Percentiles rank a stretch among this genome's conserved stretches.
Evolutionary conservation across 1,140 invertebrate genomes (phyloP).

Genomic region (Drosophila watanabei): DNA sequence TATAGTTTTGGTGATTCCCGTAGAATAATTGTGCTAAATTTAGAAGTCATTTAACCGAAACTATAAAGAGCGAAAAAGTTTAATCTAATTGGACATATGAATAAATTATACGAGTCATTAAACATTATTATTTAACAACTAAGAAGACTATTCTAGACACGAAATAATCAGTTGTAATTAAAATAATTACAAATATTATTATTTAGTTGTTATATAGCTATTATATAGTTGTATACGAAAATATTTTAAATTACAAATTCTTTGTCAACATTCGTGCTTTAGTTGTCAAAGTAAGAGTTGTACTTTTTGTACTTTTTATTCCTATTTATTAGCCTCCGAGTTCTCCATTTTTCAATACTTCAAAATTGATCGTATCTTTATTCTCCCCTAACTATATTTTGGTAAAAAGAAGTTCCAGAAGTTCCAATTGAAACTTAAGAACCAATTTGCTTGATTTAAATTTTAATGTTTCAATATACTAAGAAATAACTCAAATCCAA

Average conservation of each 20-base stretch:
- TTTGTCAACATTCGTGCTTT: too few relatives aligned
- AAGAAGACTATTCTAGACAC: neutral
- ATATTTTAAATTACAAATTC: neutral
- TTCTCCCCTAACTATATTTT: too few relatives aligned
- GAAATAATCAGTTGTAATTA: neutral
- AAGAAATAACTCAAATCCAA: too few relatives aligned
- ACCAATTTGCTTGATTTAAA: too few relatives aligned
- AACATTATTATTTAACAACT: neutral
- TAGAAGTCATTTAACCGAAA: neutral
- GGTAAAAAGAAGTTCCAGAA: too few relatives aligned
- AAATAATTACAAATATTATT: neutral
- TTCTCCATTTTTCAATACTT: too few relatives aligned
- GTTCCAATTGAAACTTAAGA: neutral
- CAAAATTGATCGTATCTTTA: too few relatives aligned
- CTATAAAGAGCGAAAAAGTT: neutral
- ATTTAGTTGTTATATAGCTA: too few relatives aligned
- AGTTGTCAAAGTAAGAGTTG: too few relatives aligned
- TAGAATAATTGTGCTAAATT: neutral
- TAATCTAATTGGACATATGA: neutral
- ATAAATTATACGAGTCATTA: neutral
- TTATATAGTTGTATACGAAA: neutral
- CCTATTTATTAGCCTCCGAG: too few relatives aligned
- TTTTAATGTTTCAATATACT: too few relatives aligned
- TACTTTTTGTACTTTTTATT: too few relatives aligned
- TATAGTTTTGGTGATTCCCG: neutral